Percentiles rank a stretch among this genome's conserved stretches.
phyloP scores from a whole-genome alignment of 2,888 invertebrate species.

The Dolichopus griseipennis region DNA sequence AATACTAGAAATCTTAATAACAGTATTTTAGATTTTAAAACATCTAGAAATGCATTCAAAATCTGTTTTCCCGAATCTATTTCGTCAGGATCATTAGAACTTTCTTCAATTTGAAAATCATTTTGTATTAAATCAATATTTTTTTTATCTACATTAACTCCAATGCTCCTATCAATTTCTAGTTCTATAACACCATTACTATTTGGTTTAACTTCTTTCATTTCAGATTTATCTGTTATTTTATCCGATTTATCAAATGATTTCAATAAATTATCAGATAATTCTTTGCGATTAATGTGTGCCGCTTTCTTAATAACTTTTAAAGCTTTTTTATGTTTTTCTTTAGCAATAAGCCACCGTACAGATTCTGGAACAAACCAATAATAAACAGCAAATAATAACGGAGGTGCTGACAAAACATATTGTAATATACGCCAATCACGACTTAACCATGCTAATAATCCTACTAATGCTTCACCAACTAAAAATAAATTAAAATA shows the following conservation, averaged over 20 bases:
- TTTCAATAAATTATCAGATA: conserved; percentile 44
- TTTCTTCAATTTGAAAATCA: conserved; percentile 24
- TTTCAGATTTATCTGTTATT: conserved; percentile 8
- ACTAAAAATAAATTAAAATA: conserved; percentile 25
- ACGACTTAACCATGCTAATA: conserved; percentile 50
- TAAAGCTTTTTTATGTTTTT: conserved; percentile 48
- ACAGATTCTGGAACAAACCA: conserved; percentile 60
- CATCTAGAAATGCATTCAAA: conserved; percentile 40
- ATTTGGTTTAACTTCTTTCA: conserved; percentile 13
- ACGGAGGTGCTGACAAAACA: conserved; percentile 51
- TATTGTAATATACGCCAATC: conserved; percentile 51
- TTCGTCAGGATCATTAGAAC: conserved; percentile 24
- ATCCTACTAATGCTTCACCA: conserved; percentile 54
- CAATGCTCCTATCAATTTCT: background rate
- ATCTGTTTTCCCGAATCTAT: conserved; percentile 27
- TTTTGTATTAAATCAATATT: background rate
- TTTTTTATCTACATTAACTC: background rate
- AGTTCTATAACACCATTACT: conserved; percentile 2
- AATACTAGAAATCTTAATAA: conserved; percentile 43
- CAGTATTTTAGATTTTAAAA: conserved; percentile 44
- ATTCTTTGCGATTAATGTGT: conserved; percentile 45
- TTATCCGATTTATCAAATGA: conserved; percentile 36
- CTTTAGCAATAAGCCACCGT: conserved; percentile 54
- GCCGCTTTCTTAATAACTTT: conserved; percentile 50
- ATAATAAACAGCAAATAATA: conserved; percentile 51